Percentiles rank a stretch among this genome's conserved stretches.
Evolutionary conservation across 2,888 invertebrate genomes (phyloP).

Genomic region (Leptopterna dolabrata): DNA sequence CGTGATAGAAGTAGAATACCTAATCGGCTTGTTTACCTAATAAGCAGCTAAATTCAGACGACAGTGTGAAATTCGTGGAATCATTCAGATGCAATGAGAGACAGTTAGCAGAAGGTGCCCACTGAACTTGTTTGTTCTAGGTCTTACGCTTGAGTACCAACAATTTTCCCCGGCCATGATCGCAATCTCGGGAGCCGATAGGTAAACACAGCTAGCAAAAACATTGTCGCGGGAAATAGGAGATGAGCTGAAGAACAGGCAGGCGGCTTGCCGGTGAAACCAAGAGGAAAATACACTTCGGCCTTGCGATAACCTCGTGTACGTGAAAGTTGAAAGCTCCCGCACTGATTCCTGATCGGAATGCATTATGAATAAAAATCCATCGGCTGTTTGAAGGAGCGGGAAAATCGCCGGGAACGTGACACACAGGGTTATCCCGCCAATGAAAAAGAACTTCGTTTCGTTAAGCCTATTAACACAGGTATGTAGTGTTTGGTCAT

Average conservation of each 20-base stretch:
- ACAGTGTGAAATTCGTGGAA: too few relatives aligned
- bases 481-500: neutral
- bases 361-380: slow-evolving; percentile 4
- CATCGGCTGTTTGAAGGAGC: neutral
- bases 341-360: slow-evolving; percentile 3
- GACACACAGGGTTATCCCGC: neutral
- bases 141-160: neutral
- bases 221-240: neutral
- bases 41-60: too few relatives aligned
- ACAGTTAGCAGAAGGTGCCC: too few relatives aligned
- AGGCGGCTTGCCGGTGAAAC: neutral
- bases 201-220: neutral
- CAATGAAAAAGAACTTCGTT: neutral
- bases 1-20: too few relatives aligned
- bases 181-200: neutral
- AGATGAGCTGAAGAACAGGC: neutral
- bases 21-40: too few relatives aligned
- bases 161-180: neutral
- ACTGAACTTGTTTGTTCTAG: neutral
- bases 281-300: neutral
- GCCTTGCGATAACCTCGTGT: neutral
- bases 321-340: neutral
- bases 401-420: neutral
- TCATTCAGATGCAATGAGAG: too few relatives aligned
- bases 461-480: neutral